These are phyloP conservation scores for Anseranas semipalmata DNA, from an alignment of 2,113 vertebrate genomes.

Conservation along the genomic window DNA sequence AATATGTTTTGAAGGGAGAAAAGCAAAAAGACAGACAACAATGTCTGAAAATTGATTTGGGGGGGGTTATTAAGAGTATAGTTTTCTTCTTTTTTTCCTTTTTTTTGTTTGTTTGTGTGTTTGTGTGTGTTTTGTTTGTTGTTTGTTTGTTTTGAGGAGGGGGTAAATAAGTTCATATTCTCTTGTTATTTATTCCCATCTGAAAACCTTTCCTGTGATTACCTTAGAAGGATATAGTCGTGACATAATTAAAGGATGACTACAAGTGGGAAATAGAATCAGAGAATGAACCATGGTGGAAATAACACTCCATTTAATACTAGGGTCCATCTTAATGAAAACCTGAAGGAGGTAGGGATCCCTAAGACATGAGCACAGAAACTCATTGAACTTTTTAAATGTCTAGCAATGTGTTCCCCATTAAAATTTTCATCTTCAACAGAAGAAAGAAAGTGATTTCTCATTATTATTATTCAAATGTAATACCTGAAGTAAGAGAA, in stretches of 20 bases:
- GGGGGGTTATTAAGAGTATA: not conserved
- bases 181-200: not conserved
- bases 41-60: too few species aligned
- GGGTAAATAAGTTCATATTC: not conserved
- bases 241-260: not conserved
- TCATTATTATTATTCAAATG: not conserved
- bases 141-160: not conserved
- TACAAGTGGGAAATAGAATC: not conserved
- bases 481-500: not conserved
- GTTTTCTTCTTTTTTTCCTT: not conserved
- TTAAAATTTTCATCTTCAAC: not conserved
- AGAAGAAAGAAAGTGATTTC: not conserved
- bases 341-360: not conserved
- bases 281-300: not conserved
- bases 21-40: not conserved
- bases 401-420: not conserved
- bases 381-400: not conserved
- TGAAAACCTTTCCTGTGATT: not conserved
- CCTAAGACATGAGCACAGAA: not conserved
- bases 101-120: not conserved
- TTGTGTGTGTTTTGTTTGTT: not conserved
- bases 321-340: not conserved
- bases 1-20: not conserved
- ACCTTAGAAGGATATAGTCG: not conserved
- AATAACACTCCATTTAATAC: not conserved